Conservation (phyloP, 1,140 invertebrate species). For the Magallana angulata region DNA sequence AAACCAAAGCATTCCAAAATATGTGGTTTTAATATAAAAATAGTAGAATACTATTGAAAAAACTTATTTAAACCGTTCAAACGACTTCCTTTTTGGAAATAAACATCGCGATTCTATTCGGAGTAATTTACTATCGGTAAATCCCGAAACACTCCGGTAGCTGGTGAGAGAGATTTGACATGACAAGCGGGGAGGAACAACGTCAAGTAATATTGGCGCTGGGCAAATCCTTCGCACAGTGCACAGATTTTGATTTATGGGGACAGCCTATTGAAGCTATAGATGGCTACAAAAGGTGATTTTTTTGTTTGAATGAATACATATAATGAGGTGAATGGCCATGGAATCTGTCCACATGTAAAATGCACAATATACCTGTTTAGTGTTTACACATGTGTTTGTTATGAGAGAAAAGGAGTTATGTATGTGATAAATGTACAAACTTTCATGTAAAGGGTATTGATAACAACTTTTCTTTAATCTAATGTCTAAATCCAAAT, state of each 20-base stretch:
- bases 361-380: not conserved
- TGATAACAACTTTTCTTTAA: no score
- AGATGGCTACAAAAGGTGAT: constrained; percentile 73
- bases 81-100: not conserved
- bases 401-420: no score
- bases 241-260: constrained; percentile 75
- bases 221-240: constrained; percentile 69
- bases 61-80: not conserved
- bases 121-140: constrained; percentile 35
- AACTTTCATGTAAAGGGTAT: no score
- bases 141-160: constrained; percentile 3
- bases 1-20: not conserved
- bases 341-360: not conserved
- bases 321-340: not conserved
- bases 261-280: constrained; percentile 76
- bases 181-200: constrained; percentile 55
- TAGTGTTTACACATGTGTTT: not conserved
- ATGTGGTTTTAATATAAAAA: not conserved
- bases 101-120: constrained; percentile 13
- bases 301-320: not conserved
- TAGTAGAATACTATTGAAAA: not conserved
- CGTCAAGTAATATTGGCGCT: constrained; percentile 66
- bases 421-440: no score
- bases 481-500: no score
- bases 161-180: constrained; percentile 13